These are phyloP conservation scores for Mastacembelus armatus DNA, from an alignment of 2,797 vertebrate genomes.

Conservation along the genomic window DNA sequence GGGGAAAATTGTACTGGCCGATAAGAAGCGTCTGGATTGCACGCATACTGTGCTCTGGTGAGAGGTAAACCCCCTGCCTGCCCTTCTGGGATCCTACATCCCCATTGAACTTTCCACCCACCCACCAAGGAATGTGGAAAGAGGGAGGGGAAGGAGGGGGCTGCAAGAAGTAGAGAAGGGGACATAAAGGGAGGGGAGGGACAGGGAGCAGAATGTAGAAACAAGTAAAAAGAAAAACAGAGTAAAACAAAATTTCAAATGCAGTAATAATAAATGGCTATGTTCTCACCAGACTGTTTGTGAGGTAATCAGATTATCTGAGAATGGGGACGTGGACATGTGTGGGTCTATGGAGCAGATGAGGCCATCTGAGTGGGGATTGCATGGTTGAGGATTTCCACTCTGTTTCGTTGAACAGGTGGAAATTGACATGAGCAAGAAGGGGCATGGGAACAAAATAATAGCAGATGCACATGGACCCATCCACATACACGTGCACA, in stretches of 20 bases:
- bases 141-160: slow-evolving; percentile 65
- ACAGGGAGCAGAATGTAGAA: slow-evolving; percentile 11
- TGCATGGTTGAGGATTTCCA: slow-evolving; percentile 12
- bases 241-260: slow-evolving; percentile 25
- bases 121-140: slow-evolving; percentile 83
- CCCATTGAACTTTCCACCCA: slow-evolving; percentile 87
- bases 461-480: slow-evolving; percentile 1
- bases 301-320: slow-evolving; percentile 37
- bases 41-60: slow-evolving; percentile 54
- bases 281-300: slow-evolving; percentile 19
- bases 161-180: slow-evolving; percentile 54
- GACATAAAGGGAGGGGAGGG: slow-evolving; percentile 29
- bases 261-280: slow-evolving; percentile 21
- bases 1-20: slow-evolving; percentile 23
- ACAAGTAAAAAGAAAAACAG: slow-evolving; percentile 26
- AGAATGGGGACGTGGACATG: slow-evolving; percentile 23
- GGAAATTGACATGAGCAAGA: slow-evolving; percentile 34
- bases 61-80: slow-evolving; percentile 56
- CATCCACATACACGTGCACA: background rate
- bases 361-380: slow-evolving; percentile 1
- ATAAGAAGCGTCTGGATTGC: slow-evolving; percentile 50
- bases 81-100: slow-evolving; percentile 82
- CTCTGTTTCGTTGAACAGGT: slow-evolving; percentile 46
- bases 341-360: slow-evolving; percentile 9
- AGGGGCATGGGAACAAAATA: slow-evolving; percentile 34